A percentile compares a stretch with the other conserved stretches of the same genome.
Evolutionary conservation across 2,113 vertebrate genomes (phyloP).

Genomic region (Aldabrachelys gigantea): DNA sequence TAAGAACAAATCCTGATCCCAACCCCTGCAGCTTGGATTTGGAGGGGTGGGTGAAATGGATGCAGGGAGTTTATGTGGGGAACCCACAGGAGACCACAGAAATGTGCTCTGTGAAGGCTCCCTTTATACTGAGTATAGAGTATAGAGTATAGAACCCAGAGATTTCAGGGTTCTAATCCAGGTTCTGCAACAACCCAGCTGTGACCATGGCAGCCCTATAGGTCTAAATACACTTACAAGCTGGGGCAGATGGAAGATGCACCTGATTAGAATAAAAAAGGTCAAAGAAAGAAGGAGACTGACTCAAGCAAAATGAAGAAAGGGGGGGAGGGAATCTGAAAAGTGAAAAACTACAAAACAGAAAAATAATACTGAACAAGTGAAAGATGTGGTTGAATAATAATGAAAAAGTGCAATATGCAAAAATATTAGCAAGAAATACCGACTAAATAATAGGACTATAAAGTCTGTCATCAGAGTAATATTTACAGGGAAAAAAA

Average conservation of each 20-base stretch:
- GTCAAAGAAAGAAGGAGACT: background rate
- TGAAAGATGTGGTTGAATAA: background rate
- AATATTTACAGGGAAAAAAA: background rate
- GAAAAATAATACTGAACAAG: background rate
- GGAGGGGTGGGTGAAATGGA: background rate
- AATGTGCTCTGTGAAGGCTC: background rate
- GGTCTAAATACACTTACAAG: background rate
- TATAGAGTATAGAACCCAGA: too few species aligned
- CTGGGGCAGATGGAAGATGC: background rate
- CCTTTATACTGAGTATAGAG: background rate
- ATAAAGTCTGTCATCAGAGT: background rate
- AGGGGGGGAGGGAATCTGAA: background rate
- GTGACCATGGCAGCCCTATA: background rate
- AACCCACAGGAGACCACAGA: rapidly evolving
- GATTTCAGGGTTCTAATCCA: background rate
- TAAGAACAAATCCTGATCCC: background rate
- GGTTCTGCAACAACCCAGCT: background rate
- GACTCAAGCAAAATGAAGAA: background rate
- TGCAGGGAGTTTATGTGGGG: background rate
- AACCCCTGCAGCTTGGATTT: background rate
- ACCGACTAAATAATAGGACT: background rate
- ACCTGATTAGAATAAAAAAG: background rate
- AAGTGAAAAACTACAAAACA: background rate
- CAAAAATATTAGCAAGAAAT: background rate
- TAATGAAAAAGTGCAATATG: background rate